Evolutionary conservation across 2,797 vertebrate species (phyloP), one percentile per base, ranked within the genome.

Genomic region (Hydrocynus forskahlii): DNA sequence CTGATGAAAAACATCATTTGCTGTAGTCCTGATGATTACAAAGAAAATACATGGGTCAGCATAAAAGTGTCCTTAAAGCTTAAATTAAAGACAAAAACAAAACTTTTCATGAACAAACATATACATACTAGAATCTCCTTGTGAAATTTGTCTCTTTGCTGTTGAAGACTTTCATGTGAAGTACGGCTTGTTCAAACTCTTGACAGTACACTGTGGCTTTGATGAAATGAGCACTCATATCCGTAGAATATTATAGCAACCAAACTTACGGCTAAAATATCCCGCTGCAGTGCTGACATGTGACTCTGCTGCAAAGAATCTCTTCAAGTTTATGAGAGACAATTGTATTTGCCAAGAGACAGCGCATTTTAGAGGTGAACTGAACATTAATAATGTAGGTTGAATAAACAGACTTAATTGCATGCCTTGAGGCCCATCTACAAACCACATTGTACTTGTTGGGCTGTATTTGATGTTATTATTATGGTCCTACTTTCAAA

Each of bases 201-300:
- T 81, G 69, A 68, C 66, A 62, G 72, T 52, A 19, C 52, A 50
- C 57, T 81, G n/a, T 54, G 69, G 48, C 59, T 79, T 81, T 76
- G 73, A 75, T 81, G 55, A 78, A 80, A 77, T 66, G 2, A 79
- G 35, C 29, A 55, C 78, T 81, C 62, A 40, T 76, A 76, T 64
- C 54, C 9, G 5, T 45, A 70, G 43, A 76, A 67, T 75, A 81
- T 21, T 52, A 43, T 48, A 54, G 59, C 54, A 38, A 68, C 60
- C 75, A 55, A 55, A 75, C 85, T 81, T 83, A 78, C 16, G 80
- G 50, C 75, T 84, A 80, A 75, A 83, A 87, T 86, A 83, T 88
- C 84, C 86, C 38, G 57, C 78, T 81, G 80, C 72, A 74, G 40
- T 48, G 25, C 69, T 81, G 72, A 75, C 29, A 57, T 78, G 57